phyloP scores from a whole-genome alignment of 1,140 invertebrate genomes.

The Lethocerus indicus region DNA sequence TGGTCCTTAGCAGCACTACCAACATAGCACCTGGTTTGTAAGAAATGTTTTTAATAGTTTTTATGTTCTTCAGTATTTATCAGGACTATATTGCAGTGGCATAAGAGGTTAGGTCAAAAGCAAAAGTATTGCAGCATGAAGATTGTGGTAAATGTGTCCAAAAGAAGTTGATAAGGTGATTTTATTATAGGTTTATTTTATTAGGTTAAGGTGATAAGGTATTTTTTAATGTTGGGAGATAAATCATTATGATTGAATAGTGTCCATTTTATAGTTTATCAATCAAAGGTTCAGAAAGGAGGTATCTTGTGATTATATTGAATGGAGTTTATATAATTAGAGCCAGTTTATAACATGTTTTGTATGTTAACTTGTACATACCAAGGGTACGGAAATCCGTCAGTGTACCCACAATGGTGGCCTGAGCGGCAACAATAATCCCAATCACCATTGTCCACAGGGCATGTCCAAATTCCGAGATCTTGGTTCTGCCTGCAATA shows the following conservation, averaged over 20 bases:
- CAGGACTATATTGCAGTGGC: not conserved
- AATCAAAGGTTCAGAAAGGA: no score
- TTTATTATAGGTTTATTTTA: not conserved
- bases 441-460: conserved; percentile 55
- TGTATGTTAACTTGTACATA: conserved; percentile 21
- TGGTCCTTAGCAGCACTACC: conserved; percentile 44
- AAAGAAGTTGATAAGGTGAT: not conserved
- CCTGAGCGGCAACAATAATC: conserved; percentile 66
- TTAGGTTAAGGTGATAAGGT: not conserved
- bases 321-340: no score
- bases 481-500: conserved; percentile 49
- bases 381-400: conserved; percentile 60
- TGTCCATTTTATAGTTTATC: no score
- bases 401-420: conserved; percentile 62
- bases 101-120: no score
- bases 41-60: conserved; percentile 8
- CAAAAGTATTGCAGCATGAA: not conserved
- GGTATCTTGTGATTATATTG: no score
- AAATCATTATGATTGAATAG: no score
- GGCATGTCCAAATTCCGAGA: conserved; percentile 59
- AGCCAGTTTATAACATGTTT: no score
- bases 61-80: not conserved
- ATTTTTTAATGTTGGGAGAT: no score
- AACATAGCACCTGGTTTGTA: conserved; percentile 50
- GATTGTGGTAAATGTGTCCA: not conserved